Evolutionary conservation across 2,888 invertebrate species (phyloP).

Genomic region (Branchipolynoe longqiensis): DNA sequence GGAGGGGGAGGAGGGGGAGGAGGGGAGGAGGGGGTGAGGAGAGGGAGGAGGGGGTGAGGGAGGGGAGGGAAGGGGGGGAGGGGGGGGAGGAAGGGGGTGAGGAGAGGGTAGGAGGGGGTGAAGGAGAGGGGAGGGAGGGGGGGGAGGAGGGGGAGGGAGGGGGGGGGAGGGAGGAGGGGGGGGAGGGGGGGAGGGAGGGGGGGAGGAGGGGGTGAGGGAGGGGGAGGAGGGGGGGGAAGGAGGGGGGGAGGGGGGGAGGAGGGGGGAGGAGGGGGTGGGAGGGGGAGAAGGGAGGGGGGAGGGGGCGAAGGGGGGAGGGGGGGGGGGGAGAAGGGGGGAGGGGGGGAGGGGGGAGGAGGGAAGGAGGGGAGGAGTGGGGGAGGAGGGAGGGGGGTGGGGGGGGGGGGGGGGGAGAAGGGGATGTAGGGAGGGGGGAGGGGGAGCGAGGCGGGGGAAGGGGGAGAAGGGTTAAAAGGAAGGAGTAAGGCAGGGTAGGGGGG

Average conservation of each 20-base stretch:
- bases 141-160: neutral
- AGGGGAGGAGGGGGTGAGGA: neutral
- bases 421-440: conserved; percentile 16
- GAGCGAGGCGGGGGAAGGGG: conserved; percentile 3
- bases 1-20: neutral
- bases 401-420: neutral
- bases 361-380: conserved; percentile 6
- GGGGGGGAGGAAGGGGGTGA: neutral
- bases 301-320: conserved; percentile 1
- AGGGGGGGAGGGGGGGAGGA: neutral
- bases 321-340: conserved; percentile 23
- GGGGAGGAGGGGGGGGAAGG: neutral
- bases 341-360: neutral
- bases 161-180: neutral
- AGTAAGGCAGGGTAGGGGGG: conserved; percentile 35
- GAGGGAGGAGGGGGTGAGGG: too few species aligned
- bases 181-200: neutral
- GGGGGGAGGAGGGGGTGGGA: neutral
- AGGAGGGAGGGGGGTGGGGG: neutral
- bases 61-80: neutral
- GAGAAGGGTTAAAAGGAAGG: neutral
- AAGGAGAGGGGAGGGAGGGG: neutral
- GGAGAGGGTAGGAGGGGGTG: conserved; percentile 17
- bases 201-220: neutral
- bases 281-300: neutral